Conservation (phyloP, 2,797 vertebrate genomes). For the Lacerta viridis region DNA sequence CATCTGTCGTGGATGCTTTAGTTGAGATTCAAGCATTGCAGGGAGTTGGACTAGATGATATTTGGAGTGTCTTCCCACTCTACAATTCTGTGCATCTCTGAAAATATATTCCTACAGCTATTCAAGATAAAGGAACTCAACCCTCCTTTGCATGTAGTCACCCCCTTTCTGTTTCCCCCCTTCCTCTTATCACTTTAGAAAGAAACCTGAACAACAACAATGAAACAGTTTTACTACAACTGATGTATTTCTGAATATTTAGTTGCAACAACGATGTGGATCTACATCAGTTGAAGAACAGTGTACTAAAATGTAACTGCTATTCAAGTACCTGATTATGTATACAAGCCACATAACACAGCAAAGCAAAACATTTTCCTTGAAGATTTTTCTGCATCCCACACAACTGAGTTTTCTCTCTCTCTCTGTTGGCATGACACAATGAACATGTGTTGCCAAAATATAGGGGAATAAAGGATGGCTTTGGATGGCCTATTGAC, state of each 20-base stretch:
- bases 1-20: too few species aligned
- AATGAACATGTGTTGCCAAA: neutral
- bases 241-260: neutral
- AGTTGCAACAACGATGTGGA: neutral
- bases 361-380: neutral
- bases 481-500: neutral
- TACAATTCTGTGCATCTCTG: too few species aligned
- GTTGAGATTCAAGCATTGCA: too few species aligned
- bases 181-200: neutral
- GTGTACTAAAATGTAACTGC: neutral
- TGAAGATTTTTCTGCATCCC: neutral
- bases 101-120: neutral
- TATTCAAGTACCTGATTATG: neutral
- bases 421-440: neutral
- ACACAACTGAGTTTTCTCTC: neutral
- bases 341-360: neutral
- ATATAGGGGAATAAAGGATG: neutral
- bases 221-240: neutral
- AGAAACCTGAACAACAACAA: neutral
- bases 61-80: too few species aligned
- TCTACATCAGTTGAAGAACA: neutral
- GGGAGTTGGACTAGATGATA: too few species aligned
- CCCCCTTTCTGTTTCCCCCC: neutral
- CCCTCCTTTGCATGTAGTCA: neutral
- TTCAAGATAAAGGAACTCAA: neutral